Evolutionary conservation across 2,797 vertebrate genomes (phyloP).

Genomic region (Sebastes itinus): DNA sequence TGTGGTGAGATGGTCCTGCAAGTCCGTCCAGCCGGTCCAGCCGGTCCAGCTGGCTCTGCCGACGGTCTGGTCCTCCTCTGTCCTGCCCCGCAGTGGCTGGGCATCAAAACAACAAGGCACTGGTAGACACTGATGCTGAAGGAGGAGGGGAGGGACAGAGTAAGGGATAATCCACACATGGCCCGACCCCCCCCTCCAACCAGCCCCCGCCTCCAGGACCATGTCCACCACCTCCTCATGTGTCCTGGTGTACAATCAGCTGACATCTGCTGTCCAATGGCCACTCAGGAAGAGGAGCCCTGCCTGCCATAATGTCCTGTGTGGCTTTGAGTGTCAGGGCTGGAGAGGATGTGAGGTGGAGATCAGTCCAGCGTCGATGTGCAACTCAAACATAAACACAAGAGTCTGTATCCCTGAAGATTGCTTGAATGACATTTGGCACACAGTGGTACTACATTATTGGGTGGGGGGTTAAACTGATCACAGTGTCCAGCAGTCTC

Average conservation of each 20-base stretch:
- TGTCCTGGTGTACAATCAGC: constrained; percentile 46
- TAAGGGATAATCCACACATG: too few species aligned
- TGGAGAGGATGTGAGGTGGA: constrained; percentile 5
- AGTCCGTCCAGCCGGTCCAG: not conserved
- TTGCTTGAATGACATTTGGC: constrained; percentile 78
- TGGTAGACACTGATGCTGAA: constrained; percentile 44
- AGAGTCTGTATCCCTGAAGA: constrained; percentile 79
- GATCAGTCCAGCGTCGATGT: constrained; percentile 23
- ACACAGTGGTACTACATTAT: constrained; percentile 68
- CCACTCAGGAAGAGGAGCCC: constrained; percentile 10
- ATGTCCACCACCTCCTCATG: constrained; percentile 17
- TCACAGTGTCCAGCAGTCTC: constrained; percentile 61
- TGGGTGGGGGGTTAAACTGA: constrained; percentile 5
- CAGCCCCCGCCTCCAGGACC: not conserved
- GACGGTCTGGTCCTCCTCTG: not conserved
- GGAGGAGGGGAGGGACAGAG: not conserved
- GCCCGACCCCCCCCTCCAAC: not conserved
- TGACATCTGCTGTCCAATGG: constrained; percentile 26
- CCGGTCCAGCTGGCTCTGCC: not conserved
- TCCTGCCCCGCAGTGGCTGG: constrained; percentile 5
- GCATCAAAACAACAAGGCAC: constrained; percentile 63
- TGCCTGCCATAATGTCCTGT: not conserved
- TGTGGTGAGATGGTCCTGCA: constrained; percentile 34
- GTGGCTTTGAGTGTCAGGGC: not conserved
- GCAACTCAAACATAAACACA: constrained; percentile 57